Evolutionary conservation across 2,797 vertebrate species (phyloP), one percentile per base, ranked within the genome.

Genomic region (Siniperca undulata): DNA sequence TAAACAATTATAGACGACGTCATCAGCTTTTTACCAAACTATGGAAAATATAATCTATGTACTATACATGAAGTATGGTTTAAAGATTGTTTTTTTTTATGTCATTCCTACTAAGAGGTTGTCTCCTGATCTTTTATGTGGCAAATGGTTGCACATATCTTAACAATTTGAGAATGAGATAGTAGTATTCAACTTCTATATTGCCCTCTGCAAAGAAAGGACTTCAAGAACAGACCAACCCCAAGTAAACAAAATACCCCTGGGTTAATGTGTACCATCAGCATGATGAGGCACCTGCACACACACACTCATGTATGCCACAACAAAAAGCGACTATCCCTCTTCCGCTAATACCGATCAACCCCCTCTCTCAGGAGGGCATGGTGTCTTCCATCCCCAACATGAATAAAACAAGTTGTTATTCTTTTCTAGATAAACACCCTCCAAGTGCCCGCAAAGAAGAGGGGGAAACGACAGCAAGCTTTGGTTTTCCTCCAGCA

Each of bases 361-460:
- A 80, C 88, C 86, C 83, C 84, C 79, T 82, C 79, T 93, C 94
- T 93, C 91, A 90, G 78, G 92, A 94, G 93, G 89, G 75, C 86
- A 78, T 22, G 56, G 84, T 89, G 90, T 87, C 88, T 92, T 88
- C 91, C 87, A 92, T 91, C 75, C 78, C 86, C 73, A 70, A 87
- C 91, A 95, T 95, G 91, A 94, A 96, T 95, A 95, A 95, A 95
- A 95, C 93, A 96, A 94, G 88, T 93, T 91, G 91, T 95, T 95
- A 92, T 95, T 95, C 92, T 94, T 93, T 93, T 93, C 91, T 92
- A 95, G 92, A 93, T 94, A 95, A 95, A 95, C 92, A 95, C 82
- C 91, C 94, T 93, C 89, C 85, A 89, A 91, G 91, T 93, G 92
- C 92, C 92, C 85, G 88, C 92, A 94, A 93, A 94, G 88, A 88